These are phyloP conservation scores for Antedon mediterranea DNA, from an alignment of 53 echinoderm and acorn worm genomes.

Conservation along the genomic window DNA sequence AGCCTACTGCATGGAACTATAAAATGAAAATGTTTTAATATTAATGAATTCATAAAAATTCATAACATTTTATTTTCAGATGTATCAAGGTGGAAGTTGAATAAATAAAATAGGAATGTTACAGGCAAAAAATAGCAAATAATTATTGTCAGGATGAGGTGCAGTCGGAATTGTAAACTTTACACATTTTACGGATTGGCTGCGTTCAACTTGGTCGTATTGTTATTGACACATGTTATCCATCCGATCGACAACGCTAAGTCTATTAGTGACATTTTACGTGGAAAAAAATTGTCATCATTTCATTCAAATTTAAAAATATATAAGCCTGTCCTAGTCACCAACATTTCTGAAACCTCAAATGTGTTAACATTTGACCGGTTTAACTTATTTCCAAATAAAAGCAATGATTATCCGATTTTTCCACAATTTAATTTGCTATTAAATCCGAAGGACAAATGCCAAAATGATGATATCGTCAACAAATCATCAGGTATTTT, in stretches of 20 bases:
- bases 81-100: too few species aligned
- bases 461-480: conserved; percentile 14
- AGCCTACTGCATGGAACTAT: too few species aligned
- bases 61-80: too few species aligned
- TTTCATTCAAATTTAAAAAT: background rate
- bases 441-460: conserved; percentile 26
- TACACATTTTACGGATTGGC: background rate
- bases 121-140: too few species aligned
- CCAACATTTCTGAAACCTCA: background rate
- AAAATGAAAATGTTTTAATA: too few species aligned
- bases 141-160: background rate
- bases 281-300: background rate
- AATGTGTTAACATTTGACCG: background rate
- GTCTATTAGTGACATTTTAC: background rate
- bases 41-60: too few species aligned
- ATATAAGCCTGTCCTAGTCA: background rate
- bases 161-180: background rate
- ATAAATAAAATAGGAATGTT: too few species aligned
- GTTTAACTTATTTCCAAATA: background rate
- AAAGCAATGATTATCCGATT: background rate
- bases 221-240: background rate
- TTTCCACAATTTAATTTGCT: conserved; percentile 17
- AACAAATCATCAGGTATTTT: conserved; percentile 13
- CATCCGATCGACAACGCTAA: background rate
- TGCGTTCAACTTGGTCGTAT: background rate